phyloP scores from a whole-genome alignment of 2,888 invertebrate species.

The Trissonchulus latispiculum region DNA sequence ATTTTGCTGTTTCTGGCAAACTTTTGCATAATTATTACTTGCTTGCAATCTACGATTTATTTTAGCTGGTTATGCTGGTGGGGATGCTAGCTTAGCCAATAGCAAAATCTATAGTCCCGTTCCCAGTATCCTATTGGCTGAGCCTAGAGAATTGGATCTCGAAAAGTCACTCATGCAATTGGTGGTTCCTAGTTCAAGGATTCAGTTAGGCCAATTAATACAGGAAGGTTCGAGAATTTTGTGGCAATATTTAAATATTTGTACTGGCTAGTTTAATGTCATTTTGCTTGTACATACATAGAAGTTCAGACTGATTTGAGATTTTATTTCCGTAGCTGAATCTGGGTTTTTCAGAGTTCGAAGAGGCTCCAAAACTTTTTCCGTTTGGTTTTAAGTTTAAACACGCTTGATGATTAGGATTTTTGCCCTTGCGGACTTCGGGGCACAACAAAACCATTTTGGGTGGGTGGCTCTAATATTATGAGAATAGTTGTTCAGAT shows the following conservation, averaged over 20 bases:
- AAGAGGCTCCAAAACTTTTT: too few species aligned
- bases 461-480: too few species aligned
- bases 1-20: too few species aligned
- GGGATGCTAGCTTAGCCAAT: background rate
- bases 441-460: too few species aligned
- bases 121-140: slow-evolving; percentile 13
- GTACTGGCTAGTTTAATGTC: background rate
- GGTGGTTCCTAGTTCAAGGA: background rate
- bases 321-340: background rate
- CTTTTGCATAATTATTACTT: too few species aligned
- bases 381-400: too few species aligned
- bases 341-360: too few species aligned
- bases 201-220: background rate
- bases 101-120: slow-evolving; percentile 13
- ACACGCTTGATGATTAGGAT: too few species aligned
- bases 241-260: background rate
- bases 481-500: too few species aligned
- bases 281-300: slow-evolving; percentile 1
- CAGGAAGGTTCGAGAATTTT: slow-evolving; percentile 5
- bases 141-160: background rate
- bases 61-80: background rate
- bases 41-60: too few species aligned
- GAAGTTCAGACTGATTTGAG: too few species aligned
- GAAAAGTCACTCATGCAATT: background rate
- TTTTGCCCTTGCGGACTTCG: too few species aligned